Evolutionary conservation across 2,797 vertebrate genomes (phyloP).

Genomic region (Myotis pilosus): DNA sequence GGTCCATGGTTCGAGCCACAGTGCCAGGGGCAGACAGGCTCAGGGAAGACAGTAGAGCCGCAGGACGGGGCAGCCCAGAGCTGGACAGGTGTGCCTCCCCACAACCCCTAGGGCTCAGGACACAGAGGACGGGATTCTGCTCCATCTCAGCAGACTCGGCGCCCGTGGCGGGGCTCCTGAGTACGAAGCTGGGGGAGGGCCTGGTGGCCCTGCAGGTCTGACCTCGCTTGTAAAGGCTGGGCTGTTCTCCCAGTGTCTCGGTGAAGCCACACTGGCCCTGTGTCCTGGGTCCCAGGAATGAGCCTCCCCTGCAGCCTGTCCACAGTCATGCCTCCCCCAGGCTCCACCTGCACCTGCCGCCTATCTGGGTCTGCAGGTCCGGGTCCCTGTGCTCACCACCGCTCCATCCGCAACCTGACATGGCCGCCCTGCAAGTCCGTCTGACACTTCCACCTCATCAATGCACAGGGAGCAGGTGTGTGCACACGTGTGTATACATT

Average conservation of each 20-base stretch:
- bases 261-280: background rate
- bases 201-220: background rate
- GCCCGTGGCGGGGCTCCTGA: background rate
- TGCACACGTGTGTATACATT: rapidly evolving
- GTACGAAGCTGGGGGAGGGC: background rate
- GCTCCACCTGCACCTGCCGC: background rate
- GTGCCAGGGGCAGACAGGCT: background rate
- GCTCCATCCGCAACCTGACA: background rate
- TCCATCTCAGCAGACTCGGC: background rate
- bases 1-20: background rate
- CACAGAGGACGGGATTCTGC: no score
- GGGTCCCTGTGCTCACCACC: background rate
- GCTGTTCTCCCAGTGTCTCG: background rate
- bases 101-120: background rate
- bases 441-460: background rate
- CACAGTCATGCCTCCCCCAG: background rate
- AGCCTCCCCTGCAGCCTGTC: background rate
- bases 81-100: background rate
- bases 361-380: background rate
- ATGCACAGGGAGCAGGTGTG: background rate
- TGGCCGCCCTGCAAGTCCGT: background rate
- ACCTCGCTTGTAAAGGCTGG: background rate
- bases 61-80: background rate
- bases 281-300: background rate
- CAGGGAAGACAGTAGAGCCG: no score